phyloP scores from a whole-genome alignment of 2,113 vertebrate species.

The Noctilio leporinus region DNA sequence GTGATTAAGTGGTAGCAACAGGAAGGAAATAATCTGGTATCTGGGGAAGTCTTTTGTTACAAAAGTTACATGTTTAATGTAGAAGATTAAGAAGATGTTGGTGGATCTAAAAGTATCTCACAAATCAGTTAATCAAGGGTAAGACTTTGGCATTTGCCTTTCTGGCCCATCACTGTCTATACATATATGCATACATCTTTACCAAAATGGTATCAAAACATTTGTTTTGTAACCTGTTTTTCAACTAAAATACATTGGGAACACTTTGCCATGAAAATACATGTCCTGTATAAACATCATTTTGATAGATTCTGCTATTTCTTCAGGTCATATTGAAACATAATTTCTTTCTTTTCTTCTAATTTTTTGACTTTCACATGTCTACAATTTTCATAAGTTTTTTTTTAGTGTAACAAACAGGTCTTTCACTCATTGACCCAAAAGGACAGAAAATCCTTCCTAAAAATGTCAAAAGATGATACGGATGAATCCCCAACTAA shows the following conservation, averaged over 20 bases:
- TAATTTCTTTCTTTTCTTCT: too few relatives aligned
- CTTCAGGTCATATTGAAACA: background rate
- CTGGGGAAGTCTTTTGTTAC: background rate
- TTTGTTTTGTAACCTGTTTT: conserved; percentile 16
- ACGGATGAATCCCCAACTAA: background rate
- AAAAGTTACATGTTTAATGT: background rate
- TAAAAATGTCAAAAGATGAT: background rate
- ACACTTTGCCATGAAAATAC: background rate
- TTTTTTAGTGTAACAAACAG: background rate
- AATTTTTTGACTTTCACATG: background rate
- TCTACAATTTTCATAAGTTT: background rate
- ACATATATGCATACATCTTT: background rate
- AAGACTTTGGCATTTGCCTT: conserved; percentile 7
- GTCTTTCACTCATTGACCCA: background rate
- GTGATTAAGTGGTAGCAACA: background rate
- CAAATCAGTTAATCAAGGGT: background rate
- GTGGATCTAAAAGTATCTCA: background rate
- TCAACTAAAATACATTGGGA: background rate
- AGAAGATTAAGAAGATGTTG: background rate
- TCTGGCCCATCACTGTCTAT: background rate
- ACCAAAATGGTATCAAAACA: background rate
- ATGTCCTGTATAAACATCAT: background rate
- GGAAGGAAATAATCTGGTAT: background rate
- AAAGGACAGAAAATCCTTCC: background rate
- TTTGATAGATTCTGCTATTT: background rate